Evolutionary conservation across 2,797 vertebrate species (phyloP), one percentile per base, ranked within the genome.

Genomic region (Sebastes taczanowskii): DNA sequence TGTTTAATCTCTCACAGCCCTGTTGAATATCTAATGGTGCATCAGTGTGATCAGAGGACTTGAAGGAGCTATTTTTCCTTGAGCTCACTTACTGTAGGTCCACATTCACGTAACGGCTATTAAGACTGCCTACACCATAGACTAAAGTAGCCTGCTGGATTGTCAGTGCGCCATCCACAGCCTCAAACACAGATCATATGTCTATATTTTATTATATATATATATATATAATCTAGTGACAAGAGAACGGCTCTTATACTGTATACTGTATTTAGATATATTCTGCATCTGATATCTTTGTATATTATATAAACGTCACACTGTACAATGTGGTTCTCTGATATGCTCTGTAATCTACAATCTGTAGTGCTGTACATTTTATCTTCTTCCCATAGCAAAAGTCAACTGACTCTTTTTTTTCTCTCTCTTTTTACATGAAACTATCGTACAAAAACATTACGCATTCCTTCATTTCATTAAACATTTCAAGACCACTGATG

Each of bases 141-240:
- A 88, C 84, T 77, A 77, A 79, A 88, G 76, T 35, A 89, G 76
- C 80, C 73, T 89, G 83, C 84, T 86, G 89, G 94, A 95, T 95
- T 95, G 94, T 95, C 94, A 91, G 91, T 92, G 93, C 93, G 68
- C 87, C 87, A 85, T 84, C 88, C 86, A 88, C 85, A 87, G 86
- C 75, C 78, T 88, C 67, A 80, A 80, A 66, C 46, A 83, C 63
- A 89, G 74, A 85, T 79, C 46, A 74, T 84, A 63, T 79, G 46
- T 91, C 38, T 87, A 74, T 87, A 84, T 80, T 56, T 80, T 42
- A 81, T 84, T 62, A 18, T 42, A 83, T 83, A 18, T 42, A 80
- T 83, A 91, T 85, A 85, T 83, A 89, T 89, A 91, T 85, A 85
- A 82, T 88, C 84, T 89, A 89, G 52, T 74, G 73, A 86, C 70